A percentile compares a stretch with the other conserved stretches of the same genome.
Conservation (phyloP, 1,140 invertebrate genomes). For the Zophobas atratus region DNA sequence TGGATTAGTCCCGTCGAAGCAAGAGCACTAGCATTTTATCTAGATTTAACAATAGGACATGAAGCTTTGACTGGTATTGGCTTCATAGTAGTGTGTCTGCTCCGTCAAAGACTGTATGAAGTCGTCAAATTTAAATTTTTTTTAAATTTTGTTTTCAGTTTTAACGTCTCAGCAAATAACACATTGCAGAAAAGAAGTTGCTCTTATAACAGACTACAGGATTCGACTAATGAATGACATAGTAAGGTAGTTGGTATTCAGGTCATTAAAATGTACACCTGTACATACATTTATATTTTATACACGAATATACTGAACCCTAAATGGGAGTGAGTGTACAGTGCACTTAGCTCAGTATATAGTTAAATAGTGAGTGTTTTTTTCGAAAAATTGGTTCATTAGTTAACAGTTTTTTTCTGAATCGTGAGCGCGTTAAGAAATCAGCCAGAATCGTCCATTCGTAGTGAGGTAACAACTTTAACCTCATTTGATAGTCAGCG, state of each 20-base stretch:
- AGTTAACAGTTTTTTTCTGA: too few species aligned
- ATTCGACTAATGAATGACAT: conserved; percentile 92
- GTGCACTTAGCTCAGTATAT: too few species aligned
- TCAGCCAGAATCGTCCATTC: too few species aligned
- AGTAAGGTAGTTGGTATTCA: conserved; percentile 87
- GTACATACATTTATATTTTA: too few species aligned
- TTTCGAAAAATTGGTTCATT: too few species aligned
- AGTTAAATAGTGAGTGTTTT: too few species aligned
- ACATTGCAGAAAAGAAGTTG: conserved; percentile 75
- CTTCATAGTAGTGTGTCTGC: conserved; percentile 83
- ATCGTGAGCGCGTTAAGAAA: too few species aligned
- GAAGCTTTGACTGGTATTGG: conserved; percentile 79
- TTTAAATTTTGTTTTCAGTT: conserved; percentile 68
- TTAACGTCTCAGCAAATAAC: conserved; percentile 80
- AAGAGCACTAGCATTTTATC: conserved; percentile 76
- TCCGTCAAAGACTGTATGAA: conserved; percentile 80
- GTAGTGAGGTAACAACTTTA: too few species aligned
- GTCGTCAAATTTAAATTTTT: neutral
- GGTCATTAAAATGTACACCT: conserved; percentile 93
- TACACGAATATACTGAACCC: too few species aligned
- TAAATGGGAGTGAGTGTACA: too few species aligned
- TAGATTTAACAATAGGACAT: conserved; percentile 75
- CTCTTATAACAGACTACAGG: conserved; percentile 84
- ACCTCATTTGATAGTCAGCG: too few species aligned
- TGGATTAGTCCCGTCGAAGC: conserved; percentile 54